A percentile compares a stretch with the other conserved stretches of the same genome.
Evolutionary conservation across 2,797 vertebrate species (phyloP).

Genomic region (Gymnoscopelus braueri): DNA sequence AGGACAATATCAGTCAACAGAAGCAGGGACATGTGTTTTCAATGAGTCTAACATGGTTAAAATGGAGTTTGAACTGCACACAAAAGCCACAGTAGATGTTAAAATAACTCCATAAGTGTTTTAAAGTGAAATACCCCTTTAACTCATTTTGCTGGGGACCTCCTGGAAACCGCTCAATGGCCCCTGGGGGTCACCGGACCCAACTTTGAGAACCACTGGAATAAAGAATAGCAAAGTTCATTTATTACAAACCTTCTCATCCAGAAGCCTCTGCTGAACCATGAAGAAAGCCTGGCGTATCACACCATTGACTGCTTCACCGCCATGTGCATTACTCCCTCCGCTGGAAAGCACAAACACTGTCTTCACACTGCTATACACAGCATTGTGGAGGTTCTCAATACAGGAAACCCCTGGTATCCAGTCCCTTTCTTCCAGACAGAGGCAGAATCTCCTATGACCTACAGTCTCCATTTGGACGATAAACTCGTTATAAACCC

Average conservation of each 20-base stretch:
- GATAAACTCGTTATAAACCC: constrained; percentile 88
- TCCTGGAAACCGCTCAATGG: too few relatives aligned
- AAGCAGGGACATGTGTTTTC: too few relatives aligned
- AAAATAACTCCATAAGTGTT: too few relatives aligned
- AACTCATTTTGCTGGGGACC: too few relatives aligned
- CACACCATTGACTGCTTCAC: constrained; percentile 74
- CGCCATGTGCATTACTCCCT: constrained; percentile 25
- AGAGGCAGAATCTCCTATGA: constrained; percentile 80
- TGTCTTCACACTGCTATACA: constrained; percentile 85
- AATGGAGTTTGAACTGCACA: too few relatives aligned
- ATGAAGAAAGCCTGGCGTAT: constrained; percentile 87
- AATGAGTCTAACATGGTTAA: too few relatives aligned
- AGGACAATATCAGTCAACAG: too few relatives aligned
- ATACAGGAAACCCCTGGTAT: constrained; percentile 85
- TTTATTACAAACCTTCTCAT: constrained; percentile 79
- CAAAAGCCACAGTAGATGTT: too few relatives aligned
- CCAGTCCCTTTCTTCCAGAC: constrained; percentile 91
- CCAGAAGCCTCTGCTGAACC: constrained; percentile 89
- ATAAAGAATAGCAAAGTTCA: not conserved
- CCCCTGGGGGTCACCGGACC: too few relatives aligned
- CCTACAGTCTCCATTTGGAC: constrained; percentile 79
- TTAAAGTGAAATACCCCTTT: too few relatives aligned
- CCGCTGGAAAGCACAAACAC: constrained; percentile 85
- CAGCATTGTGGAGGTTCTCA: constrained; percentile 87
- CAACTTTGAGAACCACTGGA: not conserved